Evolutionary conservation across 2,113 vertebrate genomes (phyloP), one percentile per base, ranked within the genome.

Genomic region (Cyprinus carpio): DNA sequence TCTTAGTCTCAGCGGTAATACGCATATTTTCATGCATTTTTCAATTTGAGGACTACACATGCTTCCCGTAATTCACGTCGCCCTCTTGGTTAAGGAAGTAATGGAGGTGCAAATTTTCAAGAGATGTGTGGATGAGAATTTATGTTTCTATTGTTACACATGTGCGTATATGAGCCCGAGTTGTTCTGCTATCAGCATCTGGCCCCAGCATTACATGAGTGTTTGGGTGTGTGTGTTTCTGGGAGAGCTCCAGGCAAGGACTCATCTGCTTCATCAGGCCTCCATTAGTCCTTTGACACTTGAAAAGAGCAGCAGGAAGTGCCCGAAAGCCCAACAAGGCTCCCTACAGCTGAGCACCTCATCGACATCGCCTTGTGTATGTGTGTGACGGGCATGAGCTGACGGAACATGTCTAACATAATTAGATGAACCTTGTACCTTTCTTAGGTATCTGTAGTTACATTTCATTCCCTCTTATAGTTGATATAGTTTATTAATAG

Each of bases 271-370:
- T 54, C 31, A 71, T 62, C 77, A 77, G 49, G 31, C 46, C 71
- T 69, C 56, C 81, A 69, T 79, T 64, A 87, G 31, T 86, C 46
- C 83, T 84, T 49, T 83, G 64, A 84, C 76, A 65, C 51, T 29
- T 27, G 18, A 43, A 83, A 40, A 62, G 75, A 84, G 27, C 56
- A 62, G 80, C 49, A 18, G 27, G 23, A 75, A 65, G 60, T 2
- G n/a, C 5, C 27, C 46, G n/a, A n/a, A 83, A 46, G 20, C 49
- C 71, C 27, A 29, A 31, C 58, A 51, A 75, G 37, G 34, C 40
- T 20, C 69, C 56, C 40, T 64, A 81, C 77, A 86, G 74, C 56
- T 49, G 83, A 16, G 75, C 72, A 75, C 72, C 40, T 75, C 58
- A 51, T 74, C 56, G 29, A 62, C 83, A 65, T 27, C 4, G 2